Conservation (phyloP, 2,113 vertebrate genomes). For the Percina caprodes region DNA sequence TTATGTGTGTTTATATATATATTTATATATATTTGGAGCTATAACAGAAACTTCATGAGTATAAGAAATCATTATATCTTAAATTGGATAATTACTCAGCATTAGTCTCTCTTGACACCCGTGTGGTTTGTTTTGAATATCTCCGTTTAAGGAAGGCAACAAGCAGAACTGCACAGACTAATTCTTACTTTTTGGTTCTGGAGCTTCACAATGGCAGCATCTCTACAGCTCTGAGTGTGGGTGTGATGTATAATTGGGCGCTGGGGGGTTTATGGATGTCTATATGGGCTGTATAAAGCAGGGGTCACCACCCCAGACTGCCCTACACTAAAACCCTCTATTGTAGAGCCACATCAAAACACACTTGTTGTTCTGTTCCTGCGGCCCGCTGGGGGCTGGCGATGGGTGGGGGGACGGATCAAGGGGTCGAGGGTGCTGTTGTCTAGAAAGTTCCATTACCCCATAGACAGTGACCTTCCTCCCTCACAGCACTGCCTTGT, state of each 20-base stretch:
- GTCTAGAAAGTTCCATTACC: conserved; percentile 72
- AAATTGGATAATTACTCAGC: neutral
- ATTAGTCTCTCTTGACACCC: neutral
- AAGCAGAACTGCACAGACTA: neutral
- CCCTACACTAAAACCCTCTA: conserved; percentile 57
- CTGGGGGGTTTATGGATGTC: conserved; percentile 22
- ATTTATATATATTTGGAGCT: no score
- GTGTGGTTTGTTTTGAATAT: neutral
- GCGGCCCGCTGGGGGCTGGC: conserved; percentile 16
- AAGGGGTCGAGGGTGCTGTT: conserved; percentile 57
- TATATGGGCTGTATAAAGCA: conserved; percentile 40
- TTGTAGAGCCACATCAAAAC: conserved; percentile 72
- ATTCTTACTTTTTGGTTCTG: neutral
- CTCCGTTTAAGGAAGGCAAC: neutral
- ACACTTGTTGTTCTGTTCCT: conserved; percentile 65
- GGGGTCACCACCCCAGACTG: conserved; percentile 52
- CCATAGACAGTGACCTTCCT: conserved; percentile 67
- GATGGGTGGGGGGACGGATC: conserved; percentile 35
- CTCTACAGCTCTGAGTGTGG: conserved; percentile 31
- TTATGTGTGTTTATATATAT: no score
- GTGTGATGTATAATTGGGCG: conserved; percentile 44
- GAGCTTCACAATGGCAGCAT: neutral
- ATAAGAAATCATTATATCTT: neutral
- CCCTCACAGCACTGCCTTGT: conserved; percentile 65
- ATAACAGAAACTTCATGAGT: neutral